Conservation (phyloP, 2,888 invertebrate genomes). For the Tubulanus polymorphus region DNA sequence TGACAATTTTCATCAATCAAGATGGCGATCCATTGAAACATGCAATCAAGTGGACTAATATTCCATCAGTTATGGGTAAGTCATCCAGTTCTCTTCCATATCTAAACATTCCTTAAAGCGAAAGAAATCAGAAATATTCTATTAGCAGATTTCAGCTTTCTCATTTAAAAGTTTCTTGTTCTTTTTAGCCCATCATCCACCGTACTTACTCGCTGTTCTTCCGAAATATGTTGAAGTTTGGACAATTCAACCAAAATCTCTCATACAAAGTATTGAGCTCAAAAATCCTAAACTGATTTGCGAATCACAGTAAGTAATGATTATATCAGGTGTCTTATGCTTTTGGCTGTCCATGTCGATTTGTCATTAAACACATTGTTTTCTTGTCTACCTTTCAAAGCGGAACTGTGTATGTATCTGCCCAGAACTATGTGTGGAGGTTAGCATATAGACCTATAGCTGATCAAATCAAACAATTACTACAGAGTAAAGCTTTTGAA, state of each 20-base stretch:
- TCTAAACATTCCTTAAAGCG: constrained; percentile 3
- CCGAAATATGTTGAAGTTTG: constrained; percentile 80
- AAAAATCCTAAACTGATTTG: constrained; percentile 43
- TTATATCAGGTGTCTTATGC: not conserved
- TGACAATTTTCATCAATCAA: constrained; percentile 79
- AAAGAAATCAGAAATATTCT: not conserved
- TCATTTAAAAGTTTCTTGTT: constrained; percentile 4
- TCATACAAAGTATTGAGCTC: constrained; percentile 77
- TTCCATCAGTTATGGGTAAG: constrained; percentile 59
- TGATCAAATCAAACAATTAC: constrained; percentile 76
- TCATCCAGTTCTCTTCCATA: not conserved
- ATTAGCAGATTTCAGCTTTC: not conserved
- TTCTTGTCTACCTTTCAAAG: too few species aligned
- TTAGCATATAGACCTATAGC: constrained; percentile 75
- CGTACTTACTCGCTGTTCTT: constrained; percentile 82
- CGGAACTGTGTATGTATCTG: constrained; percentile 81
- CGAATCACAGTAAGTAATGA: constrained; percentile 33
- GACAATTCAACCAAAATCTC: constrained; percentile 73
- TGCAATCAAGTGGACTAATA: constrained; percentile 73
- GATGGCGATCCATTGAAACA: constrained; percentile 67
- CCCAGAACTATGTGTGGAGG: constrained; percentile 71
- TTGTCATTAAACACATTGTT: not conserved
- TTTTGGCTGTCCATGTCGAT: not conserved
- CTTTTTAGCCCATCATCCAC: constrained; percentile 80
- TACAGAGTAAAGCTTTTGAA: constrained; percentile 89